phyloP scores from a whole-genome alignment of 1,140 invertebrate species.

The Trichonephila clavipes region DNA sequence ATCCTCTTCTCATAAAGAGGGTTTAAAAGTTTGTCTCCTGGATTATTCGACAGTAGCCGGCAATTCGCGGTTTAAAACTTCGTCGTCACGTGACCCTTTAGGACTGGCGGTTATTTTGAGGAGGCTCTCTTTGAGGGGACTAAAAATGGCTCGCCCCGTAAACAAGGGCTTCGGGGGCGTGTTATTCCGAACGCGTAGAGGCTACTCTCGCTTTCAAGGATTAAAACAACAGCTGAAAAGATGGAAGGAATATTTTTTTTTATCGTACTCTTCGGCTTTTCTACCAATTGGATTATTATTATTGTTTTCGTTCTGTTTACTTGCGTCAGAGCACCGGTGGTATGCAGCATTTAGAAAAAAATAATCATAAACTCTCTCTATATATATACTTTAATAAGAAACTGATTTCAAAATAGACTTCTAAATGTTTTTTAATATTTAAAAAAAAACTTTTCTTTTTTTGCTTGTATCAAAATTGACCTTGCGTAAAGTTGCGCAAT shows the following conservation, averaged over 20 bases:
- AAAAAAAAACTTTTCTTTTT: too few species aligned
- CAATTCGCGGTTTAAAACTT: constrained; percentile 59
- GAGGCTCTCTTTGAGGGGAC: constrained; percentile 25
- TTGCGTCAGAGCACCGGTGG: too few species aligned
- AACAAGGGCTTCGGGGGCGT: constrained; percentile 53
- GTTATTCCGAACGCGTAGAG: not conserved
- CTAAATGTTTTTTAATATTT: too few species aligned
- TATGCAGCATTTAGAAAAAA: too few species aligned
- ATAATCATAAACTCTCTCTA: too few species aligned
- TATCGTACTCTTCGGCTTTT: not conserved
- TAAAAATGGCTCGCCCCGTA: constrained; percentile 68
- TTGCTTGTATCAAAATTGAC: too few species aligned
- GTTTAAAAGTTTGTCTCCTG: constrained; percentile 34
- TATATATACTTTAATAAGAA: too few species aligned
- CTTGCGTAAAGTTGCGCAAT: too few species aligned
- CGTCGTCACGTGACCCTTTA: constrained; percentile 54
- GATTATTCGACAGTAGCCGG: constrained; percentile 28
- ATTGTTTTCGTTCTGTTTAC: too few species aligned
- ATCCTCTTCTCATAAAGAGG: not conserved
- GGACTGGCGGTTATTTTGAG: constrained; percentile 46
- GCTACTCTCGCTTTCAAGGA: constrained; percentile 64
- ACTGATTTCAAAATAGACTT: too few species aligned
- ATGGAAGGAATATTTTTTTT: not conserved
- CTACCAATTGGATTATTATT: not conserved
- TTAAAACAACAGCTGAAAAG: constrained; percentile 56